These are phyloP conservation scores for Aspidapion aeneum DNA, from an alignment of 2,888 invertebrate genomes.

Conservation along the genomic window DNA sequence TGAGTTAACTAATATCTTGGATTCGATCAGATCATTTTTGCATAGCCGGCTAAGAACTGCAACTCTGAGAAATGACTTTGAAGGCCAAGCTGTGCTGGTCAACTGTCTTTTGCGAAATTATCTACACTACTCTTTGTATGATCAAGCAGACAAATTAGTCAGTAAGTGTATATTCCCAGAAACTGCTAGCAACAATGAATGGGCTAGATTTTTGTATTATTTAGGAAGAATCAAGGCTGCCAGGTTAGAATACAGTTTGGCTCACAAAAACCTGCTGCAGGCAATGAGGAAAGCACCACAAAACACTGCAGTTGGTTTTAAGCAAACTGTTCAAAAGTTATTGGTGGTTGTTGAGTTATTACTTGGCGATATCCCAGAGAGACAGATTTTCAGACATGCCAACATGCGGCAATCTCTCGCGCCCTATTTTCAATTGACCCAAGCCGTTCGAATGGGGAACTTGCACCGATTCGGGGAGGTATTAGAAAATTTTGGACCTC, in stretches of 20 bases:
- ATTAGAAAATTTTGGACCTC: conserved; percentile 83
- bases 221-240: conserved; percentile 97
- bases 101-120: conserved; percentile 96
- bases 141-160: conserved; percentile 96
- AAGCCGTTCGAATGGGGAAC: conserved; percentile 94
- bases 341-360: conserved; percentile 93
- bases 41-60: conserved; percentile 92
- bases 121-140: conserved; percentile 91
- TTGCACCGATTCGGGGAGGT: conserved; percentile 92
- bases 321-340: conserved; percentile 95
- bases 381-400: conserved; percentile 91
- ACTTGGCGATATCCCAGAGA: conserved; percentile 96
- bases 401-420: conserved; percentile 83
- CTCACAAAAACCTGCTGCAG: conserved; percentile 94
- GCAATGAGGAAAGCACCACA: conserved; percentile 96
- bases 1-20: conserved; percentile 83
- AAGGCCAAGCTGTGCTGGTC: conserved; percentile 95
- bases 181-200: conserved; percentile 96
- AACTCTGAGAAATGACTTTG: conserved; percentile 92
- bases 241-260: conserved; percentile 95
- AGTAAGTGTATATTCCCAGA: conserved; percentile 97
- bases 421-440: conserved; percentile 96
- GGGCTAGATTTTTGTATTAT: conserved; percentile 97
- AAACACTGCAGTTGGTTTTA: conserved; percentile 96
- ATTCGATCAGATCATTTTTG: conserved; percentile 79